A percentile compares a stretch with the other conserved stretches of the same genome.
Evolutionary conservation across 2,797 vertebrate genomes (phyloP).

Genomic region (Avahi laniger): DNA sequence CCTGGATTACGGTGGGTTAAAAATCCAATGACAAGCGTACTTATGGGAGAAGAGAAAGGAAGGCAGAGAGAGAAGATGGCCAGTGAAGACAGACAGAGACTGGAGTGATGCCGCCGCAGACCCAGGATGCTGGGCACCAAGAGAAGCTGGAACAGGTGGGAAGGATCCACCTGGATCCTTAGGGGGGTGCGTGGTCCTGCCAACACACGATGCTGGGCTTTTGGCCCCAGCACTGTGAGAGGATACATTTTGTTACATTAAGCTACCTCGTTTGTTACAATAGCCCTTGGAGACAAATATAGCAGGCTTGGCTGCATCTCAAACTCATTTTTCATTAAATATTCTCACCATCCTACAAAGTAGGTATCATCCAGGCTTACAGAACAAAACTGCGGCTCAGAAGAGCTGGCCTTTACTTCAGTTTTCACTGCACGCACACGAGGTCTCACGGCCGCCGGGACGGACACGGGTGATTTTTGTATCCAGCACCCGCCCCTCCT

Average conservation of each 20-base stretch:
- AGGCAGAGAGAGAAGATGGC: background rate
- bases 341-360: too few relatives aligned
- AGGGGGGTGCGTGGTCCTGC: rapidly evolving
- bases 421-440: rapidly evolving
- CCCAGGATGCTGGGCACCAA: rapidly evolving
- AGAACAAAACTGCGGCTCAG: background rate
- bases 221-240: rapidly evolving
- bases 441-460: rapidly evolving
- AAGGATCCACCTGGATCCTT: rapidly evolving
- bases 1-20: background rate
- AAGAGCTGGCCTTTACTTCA: background rate
- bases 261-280: rapidly evolving
- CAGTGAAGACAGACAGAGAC: background rate
- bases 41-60: background rate
- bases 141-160: too few relatives aligned
- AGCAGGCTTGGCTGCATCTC: rapidly evolving
- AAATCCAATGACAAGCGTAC: background rate
- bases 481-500: background rate
- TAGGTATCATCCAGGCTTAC: rapidly evolving
- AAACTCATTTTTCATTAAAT: background rate
- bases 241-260: rapidly evolving
- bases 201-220: too few relatives aligned
- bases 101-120: too few relatives aligned
- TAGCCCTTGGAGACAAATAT: rapidly evolving
- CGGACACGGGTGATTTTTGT: rapidly evolving